These are phyloP conservation scores for Argya squamiceps DNA, from an alignment of 2,797 vertebrate genomes.

Conservation along the genomic window DNA sequence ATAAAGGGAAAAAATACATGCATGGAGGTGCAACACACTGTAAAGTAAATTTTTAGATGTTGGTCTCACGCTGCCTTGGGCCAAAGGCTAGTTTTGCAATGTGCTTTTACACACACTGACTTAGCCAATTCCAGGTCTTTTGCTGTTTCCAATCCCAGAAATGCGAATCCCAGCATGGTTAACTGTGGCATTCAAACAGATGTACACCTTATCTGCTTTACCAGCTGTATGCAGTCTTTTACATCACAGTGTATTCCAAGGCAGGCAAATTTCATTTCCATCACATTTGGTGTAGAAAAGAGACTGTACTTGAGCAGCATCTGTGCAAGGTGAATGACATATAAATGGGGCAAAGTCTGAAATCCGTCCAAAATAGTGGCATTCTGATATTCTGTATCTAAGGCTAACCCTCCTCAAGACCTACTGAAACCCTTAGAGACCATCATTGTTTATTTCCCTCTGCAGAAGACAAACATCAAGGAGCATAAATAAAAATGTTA, in stretches of 20 bases:
- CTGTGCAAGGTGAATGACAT: not conserved
- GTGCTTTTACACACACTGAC: not conserved
- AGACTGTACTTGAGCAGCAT: not conserved
- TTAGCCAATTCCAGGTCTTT: not conserved
- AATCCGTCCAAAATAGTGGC: not conserved
- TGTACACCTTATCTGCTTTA: not conserved
- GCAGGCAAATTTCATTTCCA: not conserved
- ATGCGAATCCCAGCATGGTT: accelerated
- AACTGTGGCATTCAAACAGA: not conserved
- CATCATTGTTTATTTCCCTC: not conserved
- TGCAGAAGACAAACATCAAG: accelerated
- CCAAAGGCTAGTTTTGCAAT: not conserved
- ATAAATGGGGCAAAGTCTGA: not conserved
- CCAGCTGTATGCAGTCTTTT: not conserved
- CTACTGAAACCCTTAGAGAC: not conserved
- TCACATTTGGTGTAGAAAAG: not conserved
- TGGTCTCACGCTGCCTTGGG: not conserved
- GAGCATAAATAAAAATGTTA: not conserved
- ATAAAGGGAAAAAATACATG: not conserved
- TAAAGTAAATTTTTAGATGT: not conserved
- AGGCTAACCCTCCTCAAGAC: not conserved
- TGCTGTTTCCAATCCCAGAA: not conserved
- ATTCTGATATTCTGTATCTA: not conserved
- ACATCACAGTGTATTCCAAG: not conserved
- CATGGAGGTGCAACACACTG: not conserved